Evolutionary conservation across 2,888 invertebrate species (phyloP).

Genomic region (Drosophila infuscata): DNA sequence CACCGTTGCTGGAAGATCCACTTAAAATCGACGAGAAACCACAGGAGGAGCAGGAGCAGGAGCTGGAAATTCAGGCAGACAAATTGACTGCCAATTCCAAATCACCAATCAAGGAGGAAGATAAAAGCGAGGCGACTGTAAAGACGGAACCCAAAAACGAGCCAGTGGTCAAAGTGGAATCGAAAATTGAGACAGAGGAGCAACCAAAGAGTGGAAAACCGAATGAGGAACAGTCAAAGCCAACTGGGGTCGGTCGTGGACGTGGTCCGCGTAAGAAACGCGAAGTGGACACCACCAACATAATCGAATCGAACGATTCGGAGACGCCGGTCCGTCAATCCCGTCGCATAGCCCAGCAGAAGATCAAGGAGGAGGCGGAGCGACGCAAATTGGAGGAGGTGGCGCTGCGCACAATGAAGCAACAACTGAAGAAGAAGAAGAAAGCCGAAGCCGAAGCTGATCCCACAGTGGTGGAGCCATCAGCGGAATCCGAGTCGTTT

Average conservation of each 20-base stretch:
- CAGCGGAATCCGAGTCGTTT: constrained; percentile 70
- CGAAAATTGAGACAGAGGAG: constrained; percentile 1
- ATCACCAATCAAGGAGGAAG: constrained; percentile 23
- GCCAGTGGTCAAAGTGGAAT: constrained; percentile 4
- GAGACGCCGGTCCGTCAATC: constrained; percentile 89
- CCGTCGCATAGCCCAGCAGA: constrained; percentile 93
- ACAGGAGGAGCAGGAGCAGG: constrained; percentile 4
- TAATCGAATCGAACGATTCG: constrained; percentile 80
- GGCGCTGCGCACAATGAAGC: constrained; percentile 89
- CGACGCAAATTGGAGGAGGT: constrained; percentile 91
- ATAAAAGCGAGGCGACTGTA: neutral
- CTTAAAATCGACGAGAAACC: constrained; percentile 29
- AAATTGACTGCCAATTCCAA: constrained; percentile 26
- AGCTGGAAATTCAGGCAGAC: neutral
- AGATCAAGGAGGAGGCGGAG: constrained; percentile 94
- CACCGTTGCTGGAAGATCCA: constrained; percentile 28
- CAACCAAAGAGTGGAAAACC: constrained; percentile 31
- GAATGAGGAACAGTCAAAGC: constrained; percentile 26
- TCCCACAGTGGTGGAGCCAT: constrained; percentile 79
- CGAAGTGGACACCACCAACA: constrained; percentile 83
- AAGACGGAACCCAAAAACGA: constrained; percentile 7
- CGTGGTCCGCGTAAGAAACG: constrained; percentile 78
- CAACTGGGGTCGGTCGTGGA: constrained; percentile 55
- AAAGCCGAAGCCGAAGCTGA: constrained; percentile 84
- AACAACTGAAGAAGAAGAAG: constrained; percentile 87